Evolutionary conservation across 2,888 invertebrate genomes (phyloP), one percentile per base, ranked within the genome.

Genomic region (Lycocerus yunnanus): DNA sequence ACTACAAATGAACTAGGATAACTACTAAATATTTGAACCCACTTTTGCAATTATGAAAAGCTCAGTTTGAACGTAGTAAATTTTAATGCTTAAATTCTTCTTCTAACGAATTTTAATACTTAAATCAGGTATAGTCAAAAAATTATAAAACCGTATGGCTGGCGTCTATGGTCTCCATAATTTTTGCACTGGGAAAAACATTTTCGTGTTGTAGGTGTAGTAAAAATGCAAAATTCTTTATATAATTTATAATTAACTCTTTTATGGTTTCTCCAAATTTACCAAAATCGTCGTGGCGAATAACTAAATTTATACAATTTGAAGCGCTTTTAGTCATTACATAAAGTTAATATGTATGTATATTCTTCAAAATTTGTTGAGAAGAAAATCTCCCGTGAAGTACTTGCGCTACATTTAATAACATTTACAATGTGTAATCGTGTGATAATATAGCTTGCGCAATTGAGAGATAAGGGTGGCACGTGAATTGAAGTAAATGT

Each of bases 401-500:
- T 58, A 69, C 27, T 63, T 69, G 66, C 74, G 70, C 61, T 63
- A 63, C 61, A 63, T 63, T 63, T 63, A 63, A 63, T 63, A 20
- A 63, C 61, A 63, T 63, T 63, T 63, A 63, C 16, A 16, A 18
- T 63, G 61, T 20, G 61, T 20, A 63, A 63, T 63, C 20, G 61
- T 63, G 61, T 63, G 20, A 63, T 63, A 20, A 63, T 20, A 63
- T 20, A 20, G 20, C 61, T 63, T 63, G 16, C 18, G 18, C 20
- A 16, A 59, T 59, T 73, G 73, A 27, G 73, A 69, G 70, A 66
- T 60, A 70, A 69, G 66, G 66, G 60, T 66, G 61, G 66, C 66
- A 73, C 66, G 70, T 70, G 73, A 65, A 70, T 73, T 70, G 66
- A 70, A 73, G 73, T 73, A 69, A 70, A 73, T 73, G 70, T 67